Conservation (phyloP, 2,797 vertebrate species). For the Gastrophryne carolinensis region DNA sequence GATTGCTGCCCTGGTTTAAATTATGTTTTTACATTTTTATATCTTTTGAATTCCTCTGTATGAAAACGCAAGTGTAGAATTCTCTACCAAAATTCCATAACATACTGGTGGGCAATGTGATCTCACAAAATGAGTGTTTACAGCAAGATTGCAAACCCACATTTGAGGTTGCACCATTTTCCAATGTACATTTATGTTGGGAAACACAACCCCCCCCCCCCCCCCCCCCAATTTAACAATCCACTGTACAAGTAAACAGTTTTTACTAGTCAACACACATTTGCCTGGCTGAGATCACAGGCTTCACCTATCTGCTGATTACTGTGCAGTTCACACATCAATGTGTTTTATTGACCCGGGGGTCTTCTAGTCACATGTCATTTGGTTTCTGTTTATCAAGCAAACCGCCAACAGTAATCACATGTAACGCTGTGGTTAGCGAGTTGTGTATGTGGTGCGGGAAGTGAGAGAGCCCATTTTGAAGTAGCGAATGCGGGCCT, state of each 20-base stretch:
- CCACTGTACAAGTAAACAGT: not conserved
- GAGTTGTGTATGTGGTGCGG: not conserved
- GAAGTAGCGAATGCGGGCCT: not conserved
- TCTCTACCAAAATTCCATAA: too few relatives aligned
- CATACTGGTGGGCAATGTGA: too few relatives aligned
- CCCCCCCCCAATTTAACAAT: too few relatives aligned
- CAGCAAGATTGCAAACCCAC: too few relatives aligned
- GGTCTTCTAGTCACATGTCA: not conserved
- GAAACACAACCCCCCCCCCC: too few relatives aligned
- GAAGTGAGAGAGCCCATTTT: conserved; percentile 9
- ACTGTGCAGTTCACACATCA: not conserved
- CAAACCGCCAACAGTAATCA: not conserved
- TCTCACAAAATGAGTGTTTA: too few relatives aligned
- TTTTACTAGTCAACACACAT: not conserved
- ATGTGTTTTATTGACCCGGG: not conserved
- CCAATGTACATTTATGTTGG: too few relatives aligned
- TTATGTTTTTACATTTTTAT: too few relatives aligned
- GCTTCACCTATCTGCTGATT: not conserved
- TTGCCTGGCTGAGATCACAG: not conserved
- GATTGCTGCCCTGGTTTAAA: too few relatives aligned
- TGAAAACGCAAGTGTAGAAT: too few relatives aligned
- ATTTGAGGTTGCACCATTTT: too few relatives aligned
- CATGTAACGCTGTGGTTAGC: conserved; percentile 12
- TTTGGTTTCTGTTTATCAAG: conserved; percentile 10
- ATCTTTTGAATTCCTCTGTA: too few relatives aligned